Percentiles rank a stretch among this genome's conserved stretches.
Conservation (phyloP, 2,797 vertebrate species). For the Scleropages formosus region DNA sequence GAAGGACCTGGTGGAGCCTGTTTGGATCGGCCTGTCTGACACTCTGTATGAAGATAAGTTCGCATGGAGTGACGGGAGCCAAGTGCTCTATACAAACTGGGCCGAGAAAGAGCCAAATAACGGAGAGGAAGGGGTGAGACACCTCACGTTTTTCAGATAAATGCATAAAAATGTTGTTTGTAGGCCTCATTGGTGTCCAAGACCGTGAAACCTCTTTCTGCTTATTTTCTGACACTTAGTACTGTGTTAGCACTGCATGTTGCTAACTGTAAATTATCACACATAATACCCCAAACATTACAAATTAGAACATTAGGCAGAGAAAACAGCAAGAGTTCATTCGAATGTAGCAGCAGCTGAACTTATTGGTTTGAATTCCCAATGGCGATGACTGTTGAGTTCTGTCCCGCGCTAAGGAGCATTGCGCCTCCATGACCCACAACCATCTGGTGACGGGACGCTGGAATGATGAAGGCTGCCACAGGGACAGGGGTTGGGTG, state of each 20-base stretch:
- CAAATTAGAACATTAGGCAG: not conserved
- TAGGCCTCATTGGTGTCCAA: too few species aligned
- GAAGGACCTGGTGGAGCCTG: slow-evolving; percentile 56
- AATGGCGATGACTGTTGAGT: not conserved
- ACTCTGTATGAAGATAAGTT: slow-evolving; percentile 63
- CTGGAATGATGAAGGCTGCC: slow-evolving; percentile 71
- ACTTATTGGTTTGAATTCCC: not conserved
- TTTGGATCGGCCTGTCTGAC: slow-evolving; percentile 75
- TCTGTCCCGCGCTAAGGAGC: slow-evolving; percentile 56
- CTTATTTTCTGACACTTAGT: not conserved
- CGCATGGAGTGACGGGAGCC: slow-evolving; percentile 71
- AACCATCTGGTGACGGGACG: slow-evolving; percentile 53
- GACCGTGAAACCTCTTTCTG: not conserved
- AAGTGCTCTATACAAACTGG: slow-evolving; percentile 74
- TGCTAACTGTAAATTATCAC: not conserved
- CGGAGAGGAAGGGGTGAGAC: slow-evolving; percentile 57
- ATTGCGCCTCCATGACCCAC: slow-evolving; percentile 66
- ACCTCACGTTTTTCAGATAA: not conserved
- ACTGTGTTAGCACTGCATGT: not conserved
- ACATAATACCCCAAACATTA: not conserved
- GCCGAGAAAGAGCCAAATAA: slow-evolving; percentile 72
- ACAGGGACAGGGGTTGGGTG: slow-evolving; percentile 61
- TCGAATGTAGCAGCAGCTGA: not conserved
- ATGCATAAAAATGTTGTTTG: too few species aligned
- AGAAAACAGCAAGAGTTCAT: not conserved